Base-by-base conservation (phyloP, 2,797 vertebrate genomes). In the Mormyrus proboscirostris region DNA sequence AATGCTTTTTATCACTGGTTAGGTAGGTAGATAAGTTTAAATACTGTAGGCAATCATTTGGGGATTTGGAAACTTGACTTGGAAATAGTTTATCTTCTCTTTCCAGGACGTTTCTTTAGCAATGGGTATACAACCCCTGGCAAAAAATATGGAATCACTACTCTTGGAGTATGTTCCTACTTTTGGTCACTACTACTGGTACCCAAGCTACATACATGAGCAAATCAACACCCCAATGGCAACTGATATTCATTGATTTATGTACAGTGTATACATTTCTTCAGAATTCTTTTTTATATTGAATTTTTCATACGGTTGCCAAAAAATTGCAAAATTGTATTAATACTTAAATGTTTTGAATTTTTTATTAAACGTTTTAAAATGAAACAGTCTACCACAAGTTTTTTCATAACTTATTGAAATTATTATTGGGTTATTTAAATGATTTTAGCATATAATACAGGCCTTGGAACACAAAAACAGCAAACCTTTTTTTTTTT, bases 41-140 rank as follows among this genome's bases (percentile, higher is more conserved):
- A 29, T 29, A 29, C 29, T 29, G 29, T 29, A 29, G 29, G 29
- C 29, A 29, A 29, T 29, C 29, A 29, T 29, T 29, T 29, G 29
- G 29, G 29, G 29, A 29, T 29, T 1, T 29, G 29, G 29, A 29
- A 29, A 29, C 29, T 29, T 29, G 29, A 29, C 29, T 29, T 29
- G 29, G 29, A 29, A 29, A 29, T 29, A 29, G 29, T 29, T 57
- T 84, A 7, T 88, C 12, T 88, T 38, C 53, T 10, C 41, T 29
- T 8, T 44, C 69, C 25, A 1, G 96, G 96, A 19, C 92, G 96
- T 82, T 93, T 95, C 89, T 95, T 95, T 91, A 95, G 94, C 47
- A 96, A 96, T 5, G 94, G 95, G 0, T 91, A 29, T 29, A 29
- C 29, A 29, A 29, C 29, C 29, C 29, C 29, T 29, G 29, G 29